Percentiles rank a stretch among this genome's conserved stretches.
phyloP scores from a whole-genome alignment of 2,888 invertebrate genomes.

The Caenorhabditis panamensis region DNA sequence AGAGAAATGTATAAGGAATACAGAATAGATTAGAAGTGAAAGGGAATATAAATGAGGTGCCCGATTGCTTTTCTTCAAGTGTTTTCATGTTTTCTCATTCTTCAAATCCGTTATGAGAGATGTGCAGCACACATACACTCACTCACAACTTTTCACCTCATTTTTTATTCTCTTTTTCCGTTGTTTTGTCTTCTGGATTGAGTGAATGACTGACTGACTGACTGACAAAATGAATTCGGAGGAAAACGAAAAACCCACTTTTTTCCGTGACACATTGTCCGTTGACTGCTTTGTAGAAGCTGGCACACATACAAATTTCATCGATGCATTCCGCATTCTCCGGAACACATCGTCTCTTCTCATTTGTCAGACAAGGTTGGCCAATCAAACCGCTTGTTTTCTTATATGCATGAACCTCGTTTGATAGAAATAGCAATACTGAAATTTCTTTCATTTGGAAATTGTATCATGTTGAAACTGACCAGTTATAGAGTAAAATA shows the following conservation, averaged over 20 bases:
- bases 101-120: constrained; percentile 34
- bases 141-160: constrained; percentile 6
- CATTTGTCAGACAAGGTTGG: constrained; percentile 63
- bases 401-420: constrained; percentile 30
- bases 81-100: neutral
- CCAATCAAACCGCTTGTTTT: constrained; percentile 60
- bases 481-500: constrained; percentile 52
- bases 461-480: no score
- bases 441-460: constrained; percentile 5
- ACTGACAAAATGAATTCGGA: neutral
- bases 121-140: constrained; percentile 1
- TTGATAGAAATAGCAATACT: constrained; percentile 18
- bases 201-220: neutral
- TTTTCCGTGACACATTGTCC: constrained; percentile 67
- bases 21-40: constrained; percentile 1
- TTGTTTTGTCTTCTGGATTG: constrained; percentile 11
- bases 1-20: neutral
- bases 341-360: constrained; percentile 64
- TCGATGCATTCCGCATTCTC: constrained; percentile 73
- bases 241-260: constrained; percentile 51
- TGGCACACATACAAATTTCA: constrained; percentile 74
- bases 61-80: constrained; percentile 33
- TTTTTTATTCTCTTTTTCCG: constrained; percentile 15
- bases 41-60: constrained; percentile 47
- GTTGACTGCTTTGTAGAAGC: constrained; percentile 67